Percentiles rank a stretch among this genome's conserved stretches.
Evolutionary conservation across 2,888 invertebrate genomes (phyloP).

Genomic region (Eugnorisma glareosa): DNA sequence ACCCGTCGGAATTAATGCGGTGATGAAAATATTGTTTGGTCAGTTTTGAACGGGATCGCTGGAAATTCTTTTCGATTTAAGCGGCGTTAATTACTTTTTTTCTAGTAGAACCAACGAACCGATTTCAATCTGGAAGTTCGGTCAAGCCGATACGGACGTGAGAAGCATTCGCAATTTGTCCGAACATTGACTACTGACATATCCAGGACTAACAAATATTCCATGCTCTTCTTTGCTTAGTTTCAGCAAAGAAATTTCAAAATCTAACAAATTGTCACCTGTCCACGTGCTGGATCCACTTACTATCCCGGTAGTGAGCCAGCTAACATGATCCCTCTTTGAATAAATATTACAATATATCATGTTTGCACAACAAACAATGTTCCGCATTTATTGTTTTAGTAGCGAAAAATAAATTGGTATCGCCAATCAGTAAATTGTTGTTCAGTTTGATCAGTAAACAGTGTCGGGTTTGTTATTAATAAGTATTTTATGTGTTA

Average conservation of each 20-base stretch:
- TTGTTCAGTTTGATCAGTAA: conserved; percentile 27
- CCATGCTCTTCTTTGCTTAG: not conserved
- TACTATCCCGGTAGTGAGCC: not conserved
- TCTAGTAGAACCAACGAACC: not conserved
- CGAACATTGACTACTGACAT: not conserved
- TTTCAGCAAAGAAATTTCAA: not conserved
- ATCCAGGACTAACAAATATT: not conserved
- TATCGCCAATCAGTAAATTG: conserved; percentile 11
- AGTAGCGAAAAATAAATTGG: conserved; percentile 32
- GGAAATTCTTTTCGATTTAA: not conserved
- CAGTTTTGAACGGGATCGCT: not conserved
- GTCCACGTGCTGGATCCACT: not conserved
- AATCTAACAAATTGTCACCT: not conserved
- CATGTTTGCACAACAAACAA: conserved; percentile 7
- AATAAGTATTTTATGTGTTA: not conserved
- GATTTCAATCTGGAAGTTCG: not conserved
- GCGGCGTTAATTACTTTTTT: not conserved
- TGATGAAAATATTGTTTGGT: not conserved
- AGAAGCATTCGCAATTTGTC: not conserved
- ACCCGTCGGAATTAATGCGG: conserved; percentile 43
- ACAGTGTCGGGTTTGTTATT: conserved; percentile 22
- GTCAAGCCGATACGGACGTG: not conserved
- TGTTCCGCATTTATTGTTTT: not conserved
- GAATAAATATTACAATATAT: conserved; percentile 22
- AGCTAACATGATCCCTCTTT: not conserved